Evolutionary conservation across 2,797 vertebrate genomes (phyloP).

Genomic region (Chromobotia macracanthus): DNA sequence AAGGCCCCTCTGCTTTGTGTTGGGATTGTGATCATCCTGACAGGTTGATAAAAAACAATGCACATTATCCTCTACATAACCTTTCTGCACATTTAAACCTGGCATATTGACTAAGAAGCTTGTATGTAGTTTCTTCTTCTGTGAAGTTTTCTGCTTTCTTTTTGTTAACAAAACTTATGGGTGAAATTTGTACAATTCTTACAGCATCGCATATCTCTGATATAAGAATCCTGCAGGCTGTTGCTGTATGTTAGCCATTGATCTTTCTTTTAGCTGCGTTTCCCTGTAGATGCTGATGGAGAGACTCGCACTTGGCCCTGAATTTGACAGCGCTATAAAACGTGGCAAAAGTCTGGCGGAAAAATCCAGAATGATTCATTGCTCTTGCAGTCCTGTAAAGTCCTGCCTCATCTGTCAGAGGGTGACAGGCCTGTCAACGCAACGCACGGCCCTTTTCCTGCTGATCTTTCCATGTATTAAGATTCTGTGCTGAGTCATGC

Average conservation of each 20-base stretch:
- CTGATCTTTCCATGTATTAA: slow-evolving; percentile 19
- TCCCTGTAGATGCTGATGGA: slow-evolving; percentile 41
- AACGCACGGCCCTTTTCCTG: slow-evolving; percentile 11
- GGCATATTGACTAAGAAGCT: too few species aligned
- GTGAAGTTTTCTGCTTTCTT: not conserved
- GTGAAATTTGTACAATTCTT: not conserved
- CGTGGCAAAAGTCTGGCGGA: not conserved
- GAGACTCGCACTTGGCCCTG: slow-evolving; percentile 10
- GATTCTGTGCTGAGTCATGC: slow-evolving; percentile 32
- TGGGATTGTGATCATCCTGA: too few species aligned
- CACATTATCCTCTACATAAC: too few species aligned
- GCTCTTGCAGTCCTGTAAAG: slow-evolving; percentile 46
- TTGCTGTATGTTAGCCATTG: not conserved
- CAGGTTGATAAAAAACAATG: too few species aligned
- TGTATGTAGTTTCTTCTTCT: not conserved
- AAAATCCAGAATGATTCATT: slow-evolving; percentile 41
- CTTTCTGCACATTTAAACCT: too few species aligned
- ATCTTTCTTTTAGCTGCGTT: not conserved
- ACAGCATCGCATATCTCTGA: not conserved
- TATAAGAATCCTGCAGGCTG: not conserved
- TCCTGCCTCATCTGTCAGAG: slow-evolving; percentile 46
- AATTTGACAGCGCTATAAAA: slow-evolving; percentile 27
- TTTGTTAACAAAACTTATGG: not conserved
- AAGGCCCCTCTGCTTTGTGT: too few species aligned
- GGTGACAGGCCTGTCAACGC: slow-evolving; percentile 19